Evolutionary conservation across 2,888 invertebrate genomes (phyloP).

Genomic region (Caradrina kadenii): DNA sequence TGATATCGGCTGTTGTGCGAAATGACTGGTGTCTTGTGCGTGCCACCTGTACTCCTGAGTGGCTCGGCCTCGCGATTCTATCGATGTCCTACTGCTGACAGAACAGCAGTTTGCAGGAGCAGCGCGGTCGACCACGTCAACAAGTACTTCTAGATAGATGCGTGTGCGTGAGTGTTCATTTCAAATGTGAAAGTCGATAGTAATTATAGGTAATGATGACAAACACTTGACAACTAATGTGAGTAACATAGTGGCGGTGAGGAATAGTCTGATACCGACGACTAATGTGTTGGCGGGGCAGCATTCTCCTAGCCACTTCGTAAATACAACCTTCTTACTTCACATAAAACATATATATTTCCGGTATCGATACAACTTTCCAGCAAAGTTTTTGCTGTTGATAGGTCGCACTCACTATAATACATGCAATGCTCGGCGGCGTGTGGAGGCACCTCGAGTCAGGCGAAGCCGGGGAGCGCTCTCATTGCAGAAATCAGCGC

Average conservation of each 20-base stretch:
- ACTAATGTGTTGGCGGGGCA: neutral
- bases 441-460: constrained; percentile 12
- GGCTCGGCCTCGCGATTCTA: no score
- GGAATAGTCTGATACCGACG: no score
- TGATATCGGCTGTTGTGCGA: constrained; percentile 7
- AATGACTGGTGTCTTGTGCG: neutral
- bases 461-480: neutral
- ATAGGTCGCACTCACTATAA: constrained; percentile 5
- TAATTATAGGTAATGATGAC: neutral
- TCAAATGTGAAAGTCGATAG: neutral
- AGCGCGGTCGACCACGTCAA: constrained; percentile 6
- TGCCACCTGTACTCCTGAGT: neutral
- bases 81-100: neutral
- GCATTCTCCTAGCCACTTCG: no score
- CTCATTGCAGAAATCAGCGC: neutral
- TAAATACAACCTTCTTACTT: no score
- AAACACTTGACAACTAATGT: neutral
- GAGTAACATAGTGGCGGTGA: no score
- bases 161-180: neutral
- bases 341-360: neutral
- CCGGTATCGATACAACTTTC: neutral
- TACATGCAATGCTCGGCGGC: constrained; percentile 1
- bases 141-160: neutral
- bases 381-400: neutral
- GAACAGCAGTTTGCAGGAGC: neutral